phyloP scores from a whole-genome alignment of 2,888 invertebrate genomes.

The Temnothorax ravouxi region DNA sequence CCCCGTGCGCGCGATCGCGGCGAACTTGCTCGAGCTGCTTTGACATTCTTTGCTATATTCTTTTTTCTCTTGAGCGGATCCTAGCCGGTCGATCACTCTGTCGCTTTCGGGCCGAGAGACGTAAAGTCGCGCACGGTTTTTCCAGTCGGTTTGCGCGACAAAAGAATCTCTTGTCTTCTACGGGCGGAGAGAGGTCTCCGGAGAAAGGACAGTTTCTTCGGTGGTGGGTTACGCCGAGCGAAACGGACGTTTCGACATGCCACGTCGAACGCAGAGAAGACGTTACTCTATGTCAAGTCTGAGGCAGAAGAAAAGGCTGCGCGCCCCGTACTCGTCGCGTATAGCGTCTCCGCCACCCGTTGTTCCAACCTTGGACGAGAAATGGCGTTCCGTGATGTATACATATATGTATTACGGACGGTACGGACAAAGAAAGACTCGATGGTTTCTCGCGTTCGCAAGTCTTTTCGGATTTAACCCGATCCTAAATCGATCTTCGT shows the following conservation, averaged over 20 bases:
- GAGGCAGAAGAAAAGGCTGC: conserved; percentile 49
- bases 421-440: conserved; percentile 36
- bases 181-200: conserved; percentile 36
- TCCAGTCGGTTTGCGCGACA: conserved; percentile 70
- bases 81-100: conserved; percentile 22
- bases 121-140: conserved; percentile 71
- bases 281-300: conserved; percentile 65
- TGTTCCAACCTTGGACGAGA: conserved; percentile 46
- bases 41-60: too few relatives aligned
- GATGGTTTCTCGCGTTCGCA: conserved; percentile 5
- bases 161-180: conserved; percentile 67
- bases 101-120: conserved; percentile 51
- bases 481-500: conserved; percentile 26
- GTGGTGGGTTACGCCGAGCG: conserved; percentile 62
- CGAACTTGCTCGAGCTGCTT: conserved; percentile 11
- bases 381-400: conserved; percentile 32
- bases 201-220: conserved; percentile 60
- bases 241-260: conserved; percentile 58
- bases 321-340: conserved; percentile 41
- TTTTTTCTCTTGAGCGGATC: conserved; percentile 29
- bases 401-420: conserved; percentile 50
- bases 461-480: conserved; percentile 30
- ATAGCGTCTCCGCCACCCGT: conserved; percentile 35
- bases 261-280: conserved; percentile 62
- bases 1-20: neutral